Evolutionary conservation across 2,888 invertebrate genomes (phyloP).

Genomic region (Drosophila colorata): DNA sequence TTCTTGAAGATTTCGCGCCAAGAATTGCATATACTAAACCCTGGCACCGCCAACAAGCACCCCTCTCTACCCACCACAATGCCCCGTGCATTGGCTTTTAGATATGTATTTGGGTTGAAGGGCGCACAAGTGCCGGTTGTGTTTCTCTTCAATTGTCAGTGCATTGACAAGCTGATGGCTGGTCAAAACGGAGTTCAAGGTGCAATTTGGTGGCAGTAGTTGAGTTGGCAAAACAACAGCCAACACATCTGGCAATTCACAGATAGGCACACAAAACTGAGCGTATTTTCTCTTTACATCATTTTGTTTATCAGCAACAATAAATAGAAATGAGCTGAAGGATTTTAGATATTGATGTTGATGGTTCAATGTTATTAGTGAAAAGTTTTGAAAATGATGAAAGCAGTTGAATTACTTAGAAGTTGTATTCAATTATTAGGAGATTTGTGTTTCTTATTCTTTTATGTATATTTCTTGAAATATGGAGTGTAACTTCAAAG

Average conservation of each 20-base stretch:
- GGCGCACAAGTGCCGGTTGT: constrained; percentile 42
- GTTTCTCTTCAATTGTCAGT: constrained; percentile 60
- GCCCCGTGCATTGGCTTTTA: constrained; percentile 56
- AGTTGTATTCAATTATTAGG: too few species aligned
- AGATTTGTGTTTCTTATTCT: too few species aligned
- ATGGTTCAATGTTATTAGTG: not conserved
- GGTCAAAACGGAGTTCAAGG: constrained; percentile 68
- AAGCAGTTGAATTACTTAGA: too few species aligned
- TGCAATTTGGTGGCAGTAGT: constrained; percentile 28
- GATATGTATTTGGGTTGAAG: constrained; percentile 61
- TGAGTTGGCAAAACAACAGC: constrained; percentile 26
- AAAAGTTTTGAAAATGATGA: not conserved
- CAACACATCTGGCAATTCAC: constrained; percentile 31
- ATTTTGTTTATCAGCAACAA: constrained; percentile 10
- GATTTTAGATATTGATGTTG: not conserved
- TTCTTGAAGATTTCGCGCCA: constrained; percentile 32
- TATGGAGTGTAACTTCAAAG: too few species aligned
- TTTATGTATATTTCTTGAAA: too few species aligned
- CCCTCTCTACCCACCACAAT: not conserved
- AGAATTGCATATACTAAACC: constrained; percentile 45
- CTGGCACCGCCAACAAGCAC: not conserved
- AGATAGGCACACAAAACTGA: constrained; percentile 5
- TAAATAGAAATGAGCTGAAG: constrained; percentile 5
- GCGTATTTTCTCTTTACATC: constrained; percentile 12
- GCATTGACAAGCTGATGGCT: constrained; percentile 60